Evolutionary conservation across 2,797 vertebrate genomes (phyloP).

Genomic region (Pseudochaenichthys georgianus): DNA sequence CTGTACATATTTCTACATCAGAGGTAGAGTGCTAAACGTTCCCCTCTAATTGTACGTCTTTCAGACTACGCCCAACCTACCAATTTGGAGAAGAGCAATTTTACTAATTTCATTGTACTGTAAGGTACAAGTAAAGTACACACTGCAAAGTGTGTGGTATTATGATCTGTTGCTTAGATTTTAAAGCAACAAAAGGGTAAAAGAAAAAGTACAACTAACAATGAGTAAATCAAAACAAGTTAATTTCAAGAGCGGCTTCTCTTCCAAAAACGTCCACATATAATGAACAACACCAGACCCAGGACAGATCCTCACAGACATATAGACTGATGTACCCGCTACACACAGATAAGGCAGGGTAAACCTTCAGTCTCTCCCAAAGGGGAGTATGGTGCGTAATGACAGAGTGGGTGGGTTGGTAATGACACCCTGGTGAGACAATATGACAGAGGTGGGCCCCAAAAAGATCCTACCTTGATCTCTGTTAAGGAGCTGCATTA

Average conservation of each 20-base stretch:
- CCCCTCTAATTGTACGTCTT: conserved; percentile 62
- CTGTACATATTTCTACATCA: conserved; percentile 35
- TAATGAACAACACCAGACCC: conserved; percentile 32
- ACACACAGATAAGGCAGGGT: conserved; percentile 33
- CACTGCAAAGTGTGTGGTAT: conserved; percentile 35
- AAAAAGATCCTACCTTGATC: conserved; percentile 80
- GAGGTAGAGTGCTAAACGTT: conserved; percentile 49
- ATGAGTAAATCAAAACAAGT: conserved; percentile 5
- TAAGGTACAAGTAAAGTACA: conserved; percentile 52
- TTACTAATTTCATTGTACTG: conserved; percentile 57
- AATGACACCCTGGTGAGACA: conserved; percentile 83
- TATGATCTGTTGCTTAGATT: conserved; percentile 19
- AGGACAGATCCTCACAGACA: conserved; percentile 5
- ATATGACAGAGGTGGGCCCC: conserved; percentile 71
- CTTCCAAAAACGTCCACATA: conserved; percentile 45
- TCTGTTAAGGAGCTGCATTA: conserved; percentile 80
- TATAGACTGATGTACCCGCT: conserved; percentile 1
- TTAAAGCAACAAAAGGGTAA: conserved; percentile 24
- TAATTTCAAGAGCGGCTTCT: conserved; percentile 37
- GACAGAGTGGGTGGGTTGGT: conserved; percentile 69
- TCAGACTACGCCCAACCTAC: conserved; percentile 59
- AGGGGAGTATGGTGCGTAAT: conserved; percentile 67
- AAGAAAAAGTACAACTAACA: conserved; percentile 35
- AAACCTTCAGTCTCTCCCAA: conserved; percentile 56
- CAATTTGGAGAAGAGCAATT: conserved; percentile 68